A percentile compares a stretch with the other conserved stretches of the same genome.
These are phyloP conservation scores for Polymixis lichenea DNA, from an alignment of 2,888 invertebrate species.

Conservation along the genomic window DNA sequence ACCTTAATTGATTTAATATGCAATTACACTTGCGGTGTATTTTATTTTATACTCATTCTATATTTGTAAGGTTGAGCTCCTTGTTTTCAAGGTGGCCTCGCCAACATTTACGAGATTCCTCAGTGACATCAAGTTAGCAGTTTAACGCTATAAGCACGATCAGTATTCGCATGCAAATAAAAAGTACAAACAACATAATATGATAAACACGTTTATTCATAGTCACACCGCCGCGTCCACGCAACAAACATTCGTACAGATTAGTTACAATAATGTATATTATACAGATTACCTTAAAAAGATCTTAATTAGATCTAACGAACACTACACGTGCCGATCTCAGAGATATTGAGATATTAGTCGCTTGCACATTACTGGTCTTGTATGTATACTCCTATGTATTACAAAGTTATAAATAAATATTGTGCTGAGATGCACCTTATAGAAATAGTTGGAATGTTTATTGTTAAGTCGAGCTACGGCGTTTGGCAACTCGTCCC, in stretches of 20 bases:
- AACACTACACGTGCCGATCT: conserved; percentile 50
- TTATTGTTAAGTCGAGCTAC: conserved; percentile 79
- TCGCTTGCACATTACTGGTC: conserved; percentile 54
- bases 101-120: conserved; percentile 47
- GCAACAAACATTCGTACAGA: conserved; percentile 78
- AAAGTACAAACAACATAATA: conserved; percentile 81
- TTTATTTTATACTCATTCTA: conserved; percentile 33
- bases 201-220: conserved; percentile 88
- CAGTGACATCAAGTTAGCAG: conserved; percentile 54
- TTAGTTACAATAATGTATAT: conserved; percentile 77
- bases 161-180: conserved; percentile 74
- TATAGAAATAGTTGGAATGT: conserved; percentile 83
- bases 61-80: conserved; percentile 39
- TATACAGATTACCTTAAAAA: conserved; percentile 66
- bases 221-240: conserved; percentile 79
- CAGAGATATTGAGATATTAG: conserved; percentile 52
- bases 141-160: conserved; percentile 62
- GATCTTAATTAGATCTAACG: conserved; percentile 57
- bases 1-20: conserved; percentile 21
- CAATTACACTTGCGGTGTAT: conserved; percentile 13
- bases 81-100: conserved; percentile 45
- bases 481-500: conserved; percentile 84
- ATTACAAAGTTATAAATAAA: conserved; percentile 74
- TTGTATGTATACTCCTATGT: conserved; percentile 49
- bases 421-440: conserved; percentile 76